Evolutionary conservation across 2,113 vertebrate species (phyloP), one percentile per base, ranked within the genome.

Genomic region (Haemorhous mexicanus): DNA sequence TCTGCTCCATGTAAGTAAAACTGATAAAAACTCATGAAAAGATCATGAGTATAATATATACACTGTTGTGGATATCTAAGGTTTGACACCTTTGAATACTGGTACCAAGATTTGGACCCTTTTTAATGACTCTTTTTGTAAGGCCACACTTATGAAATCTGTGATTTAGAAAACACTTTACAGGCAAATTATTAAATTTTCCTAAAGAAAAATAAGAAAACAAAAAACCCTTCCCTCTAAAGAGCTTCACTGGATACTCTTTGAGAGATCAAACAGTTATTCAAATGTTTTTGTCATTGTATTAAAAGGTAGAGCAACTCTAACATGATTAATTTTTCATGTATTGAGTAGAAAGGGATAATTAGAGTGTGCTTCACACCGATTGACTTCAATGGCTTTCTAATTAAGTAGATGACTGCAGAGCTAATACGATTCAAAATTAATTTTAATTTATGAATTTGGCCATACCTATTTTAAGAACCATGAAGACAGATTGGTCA

Each of bases 351-450:
- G 58, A 77, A 84, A 72, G 33, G 52, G 46, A 79, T 92, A 94
- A 93, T 88, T 70, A 81, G 75, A 70, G 24, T 18, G 28, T n/a
- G 46, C 56, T 94, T 96, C 80, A 72, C 32, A 41, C 73, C 1
- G 0, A 49, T 86, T 77, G 79, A 67, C 86, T 95, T 73, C 64
- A 87, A 66, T 23, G 64, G 55, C 35, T 82, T 68, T 84, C 84
- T 92, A 72, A 80, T 92, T 94, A 94, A 83, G 69, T 32, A 89
- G 89, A 77, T 87, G 76, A 83, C 68, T 62, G 56, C 49, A 58
- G 62, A 82, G 46, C 30, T 94, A 92, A 93, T 64, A 49, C 86
- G 79, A 94, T 86, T 63, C 75, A 88, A 74, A 95, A 78, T 41
- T 75, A 87, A 49, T 81, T 89, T 81, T 93, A 49, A 46, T 50